phyloP scores from a whole-genome alignment of 2,113 vertebrate genomes.

The Pangasianodon hypophthalmus region DNA sequence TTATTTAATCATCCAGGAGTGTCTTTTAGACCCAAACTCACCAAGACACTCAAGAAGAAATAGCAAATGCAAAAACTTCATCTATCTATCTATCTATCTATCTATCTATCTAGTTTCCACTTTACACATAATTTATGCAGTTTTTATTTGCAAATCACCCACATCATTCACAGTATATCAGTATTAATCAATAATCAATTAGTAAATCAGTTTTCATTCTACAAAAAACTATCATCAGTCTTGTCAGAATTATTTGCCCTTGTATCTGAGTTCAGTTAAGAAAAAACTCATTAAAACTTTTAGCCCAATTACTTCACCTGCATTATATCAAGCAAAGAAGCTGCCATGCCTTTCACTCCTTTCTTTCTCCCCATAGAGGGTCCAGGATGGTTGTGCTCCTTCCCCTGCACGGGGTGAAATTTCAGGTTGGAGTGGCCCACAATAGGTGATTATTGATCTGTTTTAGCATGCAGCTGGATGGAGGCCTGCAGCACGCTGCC shows the following conservation, averaged over 20 bases:
- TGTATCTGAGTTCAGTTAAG: background rate
- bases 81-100: no score
- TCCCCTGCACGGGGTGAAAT: slow-evolving; percentile 61
- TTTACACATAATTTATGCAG: background rate
- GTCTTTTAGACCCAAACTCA: background rate
- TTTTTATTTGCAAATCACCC: background rate
- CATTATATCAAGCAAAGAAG: background rate
- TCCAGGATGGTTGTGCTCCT: slow-evolving; percentile 21
- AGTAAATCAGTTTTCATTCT: background rate
- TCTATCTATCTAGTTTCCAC: no score
- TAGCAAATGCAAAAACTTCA: background rate
- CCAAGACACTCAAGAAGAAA: background rate
- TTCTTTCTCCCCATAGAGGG: background rate
- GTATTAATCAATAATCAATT: no score
- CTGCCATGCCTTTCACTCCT: background rate
- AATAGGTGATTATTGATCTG: slow-evolving; percentile 72
- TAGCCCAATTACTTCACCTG: background rate
- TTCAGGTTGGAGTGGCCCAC: slow-evolving; percentile 57
- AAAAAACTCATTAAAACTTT: slow-evolving; percentile 13
- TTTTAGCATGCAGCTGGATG: slow-evolving; percentile 67
- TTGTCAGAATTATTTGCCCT: background rate
- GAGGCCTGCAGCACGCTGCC: slow-evolving; percentile 62
- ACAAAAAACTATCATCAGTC: background rate
- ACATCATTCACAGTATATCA: background rate
- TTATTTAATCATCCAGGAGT: background rate